Conservation (phyloP, 2,797 vertebrate species). For the Sebastes elongatus region DNA sequence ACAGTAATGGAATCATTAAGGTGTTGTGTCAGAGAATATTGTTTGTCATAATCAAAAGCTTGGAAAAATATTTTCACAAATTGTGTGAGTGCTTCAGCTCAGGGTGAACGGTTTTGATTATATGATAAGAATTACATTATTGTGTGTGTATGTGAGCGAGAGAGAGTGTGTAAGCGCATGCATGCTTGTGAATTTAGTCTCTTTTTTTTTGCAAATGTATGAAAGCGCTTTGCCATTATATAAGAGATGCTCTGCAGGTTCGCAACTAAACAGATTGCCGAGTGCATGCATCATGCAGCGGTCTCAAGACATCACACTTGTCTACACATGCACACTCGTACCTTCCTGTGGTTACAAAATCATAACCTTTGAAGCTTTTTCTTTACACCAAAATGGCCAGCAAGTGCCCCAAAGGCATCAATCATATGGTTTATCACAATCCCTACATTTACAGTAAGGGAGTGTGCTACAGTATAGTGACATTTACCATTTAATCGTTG, state of each 20-base stretch:
- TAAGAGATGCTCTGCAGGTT: slow-evolving; percentile 45
- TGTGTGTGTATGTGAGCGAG: background rate
- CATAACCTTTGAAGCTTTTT: background rate
- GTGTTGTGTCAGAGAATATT: background rate
- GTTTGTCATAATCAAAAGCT: slow-evolving; percentile 13
- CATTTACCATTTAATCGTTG: background rate
- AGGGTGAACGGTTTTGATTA: background rate
- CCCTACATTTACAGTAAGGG: background rate
- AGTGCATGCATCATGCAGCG: slow-evolving; percentile 29
- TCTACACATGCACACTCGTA: background rate
- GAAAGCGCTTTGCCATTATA: slow-evolving; percentile 30
- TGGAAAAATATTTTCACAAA: slow-evolving; percentile 10
- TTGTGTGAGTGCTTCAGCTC: background rate
- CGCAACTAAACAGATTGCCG: slow-evolving; percentile 23
- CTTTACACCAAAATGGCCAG: background rate
- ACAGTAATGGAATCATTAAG: slow-evolving; percentile 31
- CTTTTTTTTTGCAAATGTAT: slow-evolving; percentile 19
- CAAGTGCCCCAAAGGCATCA: background rate
- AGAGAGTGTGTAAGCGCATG: background rate
- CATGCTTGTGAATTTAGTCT: background rate
- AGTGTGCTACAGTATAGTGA: background rate
- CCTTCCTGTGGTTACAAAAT: slow-evolving; percentile 25
- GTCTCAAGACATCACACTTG: slow-evolving; percentile 30
- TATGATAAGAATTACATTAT: background rate
- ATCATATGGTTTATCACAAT: slow-evolving; percentile 8